phyloP scores from a whole-genome alignment of 1,140 invertebrate species.

The Drosophila aff. region DNA sequence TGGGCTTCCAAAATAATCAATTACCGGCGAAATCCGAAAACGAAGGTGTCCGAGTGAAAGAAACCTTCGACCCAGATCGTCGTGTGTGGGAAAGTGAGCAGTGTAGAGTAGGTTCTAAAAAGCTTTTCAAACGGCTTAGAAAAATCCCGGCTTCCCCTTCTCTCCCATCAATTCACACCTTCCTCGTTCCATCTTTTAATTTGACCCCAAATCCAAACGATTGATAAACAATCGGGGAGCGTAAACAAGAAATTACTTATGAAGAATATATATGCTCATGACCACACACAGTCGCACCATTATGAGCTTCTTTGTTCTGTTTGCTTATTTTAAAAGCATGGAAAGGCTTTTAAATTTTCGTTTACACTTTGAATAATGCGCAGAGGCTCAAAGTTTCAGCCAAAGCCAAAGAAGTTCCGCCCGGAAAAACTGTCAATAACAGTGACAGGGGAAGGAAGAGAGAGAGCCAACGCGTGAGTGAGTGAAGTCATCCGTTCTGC shows the following conservation, averaged over 20 bases:
- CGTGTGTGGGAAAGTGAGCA: slow-evolving; percentile 53
- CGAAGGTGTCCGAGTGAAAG: slow-evolving; percentile 43
- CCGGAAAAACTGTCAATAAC: slow-evolving; percentile 5
- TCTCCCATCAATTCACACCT: slow-evolving; percentile 24
- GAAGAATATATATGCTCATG: slow-evolving; percentile 16
- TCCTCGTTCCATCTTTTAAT: slow-evolving; percentile 10
- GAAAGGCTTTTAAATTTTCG: slow-evolving; percentile 49
- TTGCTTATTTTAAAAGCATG: slow-evolving; percentile 42
- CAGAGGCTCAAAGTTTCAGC: background rate
- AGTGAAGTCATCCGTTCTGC: slow-evolving; percentile 31
- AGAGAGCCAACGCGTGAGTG: background rate
- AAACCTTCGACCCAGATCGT: slow-evolving; percentile 25
- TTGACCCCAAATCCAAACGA: slow-evolving; percentile 24
- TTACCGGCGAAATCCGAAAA: slow-evolving; percentile 42
- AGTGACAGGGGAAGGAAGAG: background rate
- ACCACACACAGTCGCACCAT: slow-evolving; percentile 10
- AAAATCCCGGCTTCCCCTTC: background rate
- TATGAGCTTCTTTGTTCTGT: slow-evolving; percentile 35
- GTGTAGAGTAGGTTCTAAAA: slow-evolving; percentile 29
- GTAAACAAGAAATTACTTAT: slow-evolving; percentile 41
- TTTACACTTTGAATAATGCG: slow-evolving; percentile 28
- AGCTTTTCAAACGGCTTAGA: slow-evolving; percentile 35
- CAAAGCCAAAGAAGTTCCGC: slow-evolving; percentile 19
- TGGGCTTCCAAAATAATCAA: slow-evolving; percentile 57
- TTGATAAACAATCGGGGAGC: slow-evolving; percentile 45